A percentile compares a stretch with the other conserved stretches of the same genome.
Evolutionary conservation across 2,113 vertebrate genomes (phyloP).

Genomic region (Zingel zingel): DNA sequence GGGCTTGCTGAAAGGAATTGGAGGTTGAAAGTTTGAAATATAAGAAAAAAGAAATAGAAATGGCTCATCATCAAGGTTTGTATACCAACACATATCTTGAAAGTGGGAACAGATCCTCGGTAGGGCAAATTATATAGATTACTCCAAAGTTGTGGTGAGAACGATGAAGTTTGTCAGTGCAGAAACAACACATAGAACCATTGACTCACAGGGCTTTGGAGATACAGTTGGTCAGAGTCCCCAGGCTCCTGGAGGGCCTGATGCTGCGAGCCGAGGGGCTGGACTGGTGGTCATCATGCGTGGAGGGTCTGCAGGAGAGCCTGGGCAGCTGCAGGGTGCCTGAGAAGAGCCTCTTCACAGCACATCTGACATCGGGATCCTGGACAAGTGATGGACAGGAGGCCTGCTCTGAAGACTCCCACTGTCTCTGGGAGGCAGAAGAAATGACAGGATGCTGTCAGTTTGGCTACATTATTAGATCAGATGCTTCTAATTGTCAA

Average conservation of each 20-base stretch:
- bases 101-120: not conserved
- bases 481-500: not conserved
- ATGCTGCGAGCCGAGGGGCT: conserved; percentile 43
- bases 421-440: conserved; percentile 63
- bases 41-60: not conserved
- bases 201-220: conserved; percentile 64
- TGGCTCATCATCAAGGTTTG: not conserved
- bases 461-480: not conserved
- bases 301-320: conserved; percentile 70
- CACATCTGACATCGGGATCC: conserved; percentile 28
- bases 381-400: not conserved
- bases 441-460: not conserved
- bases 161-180: not conserved
- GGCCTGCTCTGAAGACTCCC: conserved; percentile 57
- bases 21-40: not conserved
- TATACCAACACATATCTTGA: not conserved
- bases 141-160: not conserved
- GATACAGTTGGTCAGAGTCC: conserved; percentile 60
- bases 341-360: conserved; percentile 84
- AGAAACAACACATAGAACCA: not conserved
- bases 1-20: not conserved
- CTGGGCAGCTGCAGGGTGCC: conserved; percentile 86
- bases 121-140: not conserved
- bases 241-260: conserved; percentile 76
- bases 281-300: conserved; percentile 50